A percentile compares a stretch with the other conserved stretches of the same genome.
Evolutionary conservation across 2,888 invertebrate genomes (phyloP).

Genomic region (Tetragnatha montana): DNA sequence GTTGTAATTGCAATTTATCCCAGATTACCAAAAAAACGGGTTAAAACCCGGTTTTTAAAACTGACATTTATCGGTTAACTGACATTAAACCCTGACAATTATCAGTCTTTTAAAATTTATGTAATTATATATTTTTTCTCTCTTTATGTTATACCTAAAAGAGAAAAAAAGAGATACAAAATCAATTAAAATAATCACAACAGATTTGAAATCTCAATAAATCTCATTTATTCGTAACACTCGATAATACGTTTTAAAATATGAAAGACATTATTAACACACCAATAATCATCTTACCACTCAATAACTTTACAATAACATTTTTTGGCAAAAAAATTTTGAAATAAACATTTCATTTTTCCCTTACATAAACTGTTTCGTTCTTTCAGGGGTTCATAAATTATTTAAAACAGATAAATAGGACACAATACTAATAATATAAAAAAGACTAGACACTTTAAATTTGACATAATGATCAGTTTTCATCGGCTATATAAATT

Average conservation of each 20-base stretch:
- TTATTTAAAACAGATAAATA: background rate
- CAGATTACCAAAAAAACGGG: too few species aligned
- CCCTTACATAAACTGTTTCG: background rate
- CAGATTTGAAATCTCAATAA: conserved; percentile 10
- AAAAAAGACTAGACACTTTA: too few species aligned
- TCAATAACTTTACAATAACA: background rate
- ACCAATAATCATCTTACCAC: conserved; percentile 10
- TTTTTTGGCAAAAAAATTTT: background rate
- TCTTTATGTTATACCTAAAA: background rate
- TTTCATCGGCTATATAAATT: too few species aligned
- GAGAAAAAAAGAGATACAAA: background rate
- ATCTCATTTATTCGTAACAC: conserved; percentile 28
- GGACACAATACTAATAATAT: background rate
- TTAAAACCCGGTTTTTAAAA: background rate
- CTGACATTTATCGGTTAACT: background rate
- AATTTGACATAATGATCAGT: too few species aligned
- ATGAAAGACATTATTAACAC: conserved; percentile 37
- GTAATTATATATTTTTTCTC: background rate
- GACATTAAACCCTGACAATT: background rate
- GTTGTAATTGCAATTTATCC: too few species aligned
- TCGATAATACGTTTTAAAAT: conserved; percentile 30
- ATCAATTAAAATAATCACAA: background rate
- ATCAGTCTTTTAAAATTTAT: background rate
- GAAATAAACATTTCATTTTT: background rate
- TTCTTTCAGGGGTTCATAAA: background rate